These are phyloP conservation scores for Polydesmus complanatus DNA, from an alignment of 2,888 invertebrate species.

Conservation along the genomic window DNA sequence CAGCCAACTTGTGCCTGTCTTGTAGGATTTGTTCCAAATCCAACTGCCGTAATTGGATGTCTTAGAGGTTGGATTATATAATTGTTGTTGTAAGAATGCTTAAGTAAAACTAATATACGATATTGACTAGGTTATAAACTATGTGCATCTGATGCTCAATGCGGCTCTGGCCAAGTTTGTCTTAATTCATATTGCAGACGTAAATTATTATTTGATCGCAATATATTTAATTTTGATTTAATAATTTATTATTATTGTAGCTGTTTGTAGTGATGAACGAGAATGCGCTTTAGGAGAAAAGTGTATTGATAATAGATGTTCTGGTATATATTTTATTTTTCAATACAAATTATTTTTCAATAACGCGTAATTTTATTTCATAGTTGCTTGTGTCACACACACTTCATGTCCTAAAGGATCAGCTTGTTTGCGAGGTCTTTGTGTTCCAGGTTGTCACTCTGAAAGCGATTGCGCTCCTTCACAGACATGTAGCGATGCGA, in stretches of 20 bases:
- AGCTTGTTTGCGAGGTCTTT: slow-evolving; percentile 66
- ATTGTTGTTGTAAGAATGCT: background rate
- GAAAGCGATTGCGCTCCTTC: slow-evolving; percentile 62
- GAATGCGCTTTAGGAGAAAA: slow-evolving; percentile 68
- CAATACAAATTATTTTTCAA: slow-evolving; percentile 1
- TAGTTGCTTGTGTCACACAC: slow-evolving; percentile 63
- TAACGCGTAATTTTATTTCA: slow-evolving; percentile 21
- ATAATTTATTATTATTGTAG: slow-evolving; percentile 23
- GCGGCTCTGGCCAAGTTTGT: slow-evolving; percentile 57
- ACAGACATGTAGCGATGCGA: slow-evolving; percentile 68
- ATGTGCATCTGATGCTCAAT: slow-evolving; percentile 58
- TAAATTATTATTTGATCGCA: slow-evolving; percentile 22
- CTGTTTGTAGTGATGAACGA: slow-evolving; percentile 57
- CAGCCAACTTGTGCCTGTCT: slow-evolving; percentile 67
- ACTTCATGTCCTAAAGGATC: slow-evolving; percentile 63
- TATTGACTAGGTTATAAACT: slow-evolving; percentile 36
- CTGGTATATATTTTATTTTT: slow-evolving; percentile 12
- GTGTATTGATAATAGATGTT: slow-evolving; percentile 61
- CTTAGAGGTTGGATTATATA: slow-evolving; percentile 20
- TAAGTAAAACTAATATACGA: background rate
- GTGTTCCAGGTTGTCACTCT: slow-evolving; percentile 67
- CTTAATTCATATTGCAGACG: slow-evolving; percentile 65
- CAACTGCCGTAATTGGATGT: slow-evolving; percentile 29
- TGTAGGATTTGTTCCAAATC: slow-evolving; percentile 56
- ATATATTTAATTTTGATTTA: background rate